These are phyloP conservation scores for Monodelphis domestica DNA, from an alignment of 2,797 vertebrate genomes.

Conservation along the genomic window DNA sequence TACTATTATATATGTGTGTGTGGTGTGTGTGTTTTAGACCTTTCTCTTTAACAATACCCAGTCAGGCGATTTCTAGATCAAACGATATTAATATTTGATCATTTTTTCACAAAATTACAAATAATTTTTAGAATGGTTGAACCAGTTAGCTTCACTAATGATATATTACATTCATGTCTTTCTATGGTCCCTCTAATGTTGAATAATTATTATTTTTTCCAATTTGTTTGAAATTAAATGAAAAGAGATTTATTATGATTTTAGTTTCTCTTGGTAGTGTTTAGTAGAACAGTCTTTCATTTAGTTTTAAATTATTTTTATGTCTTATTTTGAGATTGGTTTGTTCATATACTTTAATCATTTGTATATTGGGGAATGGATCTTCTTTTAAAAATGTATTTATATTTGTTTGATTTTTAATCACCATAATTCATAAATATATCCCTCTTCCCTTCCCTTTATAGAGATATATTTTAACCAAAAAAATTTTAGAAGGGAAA, in stretches of 20 bases:
- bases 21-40: background rate
- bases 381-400: background rate
- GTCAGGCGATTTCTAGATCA: background rate
- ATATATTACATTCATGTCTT: background rate
- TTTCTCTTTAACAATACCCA: conserved; percentile 15
- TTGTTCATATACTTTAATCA: background rate
- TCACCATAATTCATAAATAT: background rate
- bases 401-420: background rate
- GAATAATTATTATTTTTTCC: background rate
- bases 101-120: background rate
- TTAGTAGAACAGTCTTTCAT: background rate
- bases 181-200: background rate
- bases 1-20: background rate
- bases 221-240: background rate
- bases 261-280: background rate
- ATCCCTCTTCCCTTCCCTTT: background rate
- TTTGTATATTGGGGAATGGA: background rate
- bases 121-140: background rate
- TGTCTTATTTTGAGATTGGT: background rate
- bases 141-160: background rate
- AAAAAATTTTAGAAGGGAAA: background rate
- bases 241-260: background rate
- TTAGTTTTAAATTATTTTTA: background rate
- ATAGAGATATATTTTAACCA: background rate
- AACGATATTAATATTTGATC: background rate